These are phyloP conservation scores for Neodiprion pinetum DNA, from an alignment of 1,140 invertebrate species.

Conservation along the genomic window DNA sequence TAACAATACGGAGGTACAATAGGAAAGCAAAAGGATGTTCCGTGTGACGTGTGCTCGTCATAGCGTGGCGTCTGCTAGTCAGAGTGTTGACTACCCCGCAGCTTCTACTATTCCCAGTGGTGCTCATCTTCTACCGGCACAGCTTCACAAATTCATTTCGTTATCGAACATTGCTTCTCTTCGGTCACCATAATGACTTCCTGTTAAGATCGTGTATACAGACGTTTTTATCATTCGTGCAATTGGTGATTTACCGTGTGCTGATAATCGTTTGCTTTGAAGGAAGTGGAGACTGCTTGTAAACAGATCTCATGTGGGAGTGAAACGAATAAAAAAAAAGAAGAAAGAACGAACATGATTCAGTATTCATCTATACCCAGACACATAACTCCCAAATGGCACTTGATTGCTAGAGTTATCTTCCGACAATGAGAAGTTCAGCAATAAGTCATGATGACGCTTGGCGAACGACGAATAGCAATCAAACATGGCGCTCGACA, in stretches of 20 bases:
- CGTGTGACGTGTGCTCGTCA: background rate
- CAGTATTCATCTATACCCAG: conserved; percentile 24
- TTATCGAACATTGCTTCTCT: too few species aligned
- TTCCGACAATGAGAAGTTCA: conserved; percentile 4
- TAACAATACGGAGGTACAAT: conserved; percentile 37
- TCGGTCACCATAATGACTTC: too few species aligned
- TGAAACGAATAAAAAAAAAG: background rate
- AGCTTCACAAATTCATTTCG: too few species aligned
- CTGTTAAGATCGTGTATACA: too few species aligned
- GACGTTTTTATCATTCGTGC: too few species aligned
- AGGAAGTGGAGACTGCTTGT: background rate
- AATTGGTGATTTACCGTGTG: background rate
- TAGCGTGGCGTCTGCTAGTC: background rate
- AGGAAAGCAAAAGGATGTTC: conserved; percentile 23
- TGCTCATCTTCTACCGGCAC: background rate
- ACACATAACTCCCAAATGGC: background rate
- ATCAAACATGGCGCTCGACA: conserved; percentile 57
- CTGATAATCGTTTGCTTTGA: background rate
- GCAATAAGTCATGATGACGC: conserved; percentile 56
- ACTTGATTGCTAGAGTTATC: background rate
- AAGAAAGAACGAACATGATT: conserved; percentile 32
- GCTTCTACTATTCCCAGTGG: conserved; percentile 10
- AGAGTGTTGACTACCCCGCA: conserved; percentile 9
- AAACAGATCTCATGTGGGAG: background rate
- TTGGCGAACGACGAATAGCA: conserved; percentile 55